phyloP scores from a whole-genome alignment of 2,888 invertebrate genomes.

The Sinopyrophorus schimmeli region DNA sequence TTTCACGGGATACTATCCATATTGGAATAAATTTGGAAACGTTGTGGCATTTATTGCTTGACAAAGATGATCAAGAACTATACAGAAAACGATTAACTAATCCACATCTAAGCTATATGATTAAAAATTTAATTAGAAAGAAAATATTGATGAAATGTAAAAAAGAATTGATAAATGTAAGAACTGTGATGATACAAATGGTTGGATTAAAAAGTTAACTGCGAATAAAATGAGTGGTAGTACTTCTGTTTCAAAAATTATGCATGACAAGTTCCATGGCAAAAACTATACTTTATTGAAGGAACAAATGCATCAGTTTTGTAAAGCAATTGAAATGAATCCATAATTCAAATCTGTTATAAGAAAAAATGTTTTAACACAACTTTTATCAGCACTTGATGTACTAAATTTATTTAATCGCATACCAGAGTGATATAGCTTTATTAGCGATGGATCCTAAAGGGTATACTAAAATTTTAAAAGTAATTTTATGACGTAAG shows the following conservation, averaged over 20 bases:
- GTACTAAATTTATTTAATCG: slow-evolving; percentile 78
- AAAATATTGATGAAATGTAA: slow-evolving; percentile 85
- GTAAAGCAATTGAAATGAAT: slow-evolving; percentile 75
- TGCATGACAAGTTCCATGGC: slow-evolving; percentile 84
- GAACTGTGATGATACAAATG: slow-evolving; percentile 83
- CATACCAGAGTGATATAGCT: slow-evolving; percentile 69
- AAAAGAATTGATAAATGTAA: slow-evolving; percentile 81
- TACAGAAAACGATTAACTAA: slow-evolving; percentile 74
- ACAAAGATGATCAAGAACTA: slow-evolving; percentile 65
- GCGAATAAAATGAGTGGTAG: slow-evolving; percentile 49
- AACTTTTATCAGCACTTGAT: slow-evolving; percentile 70
- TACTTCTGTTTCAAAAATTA: slow-evolving; percentile 85
- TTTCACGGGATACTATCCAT: slow-evolving; percentile 89
- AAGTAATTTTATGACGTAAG: slow-evolving; percentile 1
- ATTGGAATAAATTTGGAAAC: slow-evolving; percentile 94
- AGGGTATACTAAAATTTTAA: slow-evolving; percentile 40
- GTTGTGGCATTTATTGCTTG: slow-evolving; percentile 85
- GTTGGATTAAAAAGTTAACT: slow-evolving; percentile 87
- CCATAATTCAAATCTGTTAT: slow-evolving; percentile 76
- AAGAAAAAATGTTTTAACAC: slow-evolving; percentile 63
- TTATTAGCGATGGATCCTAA: slow-evolving; percentile 53
- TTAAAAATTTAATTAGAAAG: slow-evolving; percentile 83
- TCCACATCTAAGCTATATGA: slow-evolving; percentile 83
- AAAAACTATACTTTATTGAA: slow-evolving; percentile 69
- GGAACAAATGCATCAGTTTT: slow-evolving; percentile 62